phyloP scores from a whole-genome alignment of 2,113 vertebrate genomes.

The Procapra przewalskii region DNA sequence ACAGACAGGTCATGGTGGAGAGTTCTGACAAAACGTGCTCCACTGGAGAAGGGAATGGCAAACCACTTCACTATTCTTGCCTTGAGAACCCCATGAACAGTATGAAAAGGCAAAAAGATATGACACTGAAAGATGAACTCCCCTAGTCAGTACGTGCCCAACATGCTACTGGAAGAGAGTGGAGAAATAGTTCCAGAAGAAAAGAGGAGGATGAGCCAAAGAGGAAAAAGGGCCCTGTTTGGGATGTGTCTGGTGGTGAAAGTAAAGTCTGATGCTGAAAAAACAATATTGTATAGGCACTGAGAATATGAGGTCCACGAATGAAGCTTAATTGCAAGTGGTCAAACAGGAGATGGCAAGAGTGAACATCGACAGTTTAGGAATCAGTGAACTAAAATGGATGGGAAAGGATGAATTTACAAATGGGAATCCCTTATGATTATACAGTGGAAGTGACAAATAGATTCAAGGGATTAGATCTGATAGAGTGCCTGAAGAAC shows the following conservation, averaged over 20 bases:
- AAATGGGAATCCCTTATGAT: not conserved
- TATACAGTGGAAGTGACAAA: not conserved
- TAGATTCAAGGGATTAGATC: not conserved
- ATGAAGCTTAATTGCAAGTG: not conserved
- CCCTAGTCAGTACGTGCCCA: not conserved
- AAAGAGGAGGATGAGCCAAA: not conserved
- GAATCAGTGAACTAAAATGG: not conserved
- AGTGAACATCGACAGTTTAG: not conserved
- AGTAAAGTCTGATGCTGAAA: not conserved
- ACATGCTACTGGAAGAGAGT: not conserved
- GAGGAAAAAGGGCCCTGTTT: not conserved
- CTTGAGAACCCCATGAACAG: not conserved
- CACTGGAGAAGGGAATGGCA: not conserved
- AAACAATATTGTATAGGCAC: not conserved
- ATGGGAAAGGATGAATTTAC: not conserved
- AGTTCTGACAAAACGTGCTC: not conserved
- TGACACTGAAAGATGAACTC: not conserved
- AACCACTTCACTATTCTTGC: not conserved
- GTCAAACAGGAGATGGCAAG: not conserved
- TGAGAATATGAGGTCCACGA: not conserved
- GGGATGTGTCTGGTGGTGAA: not conserved
- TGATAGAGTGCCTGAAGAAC: not conserved
- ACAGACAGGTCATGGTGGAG: not conserved
- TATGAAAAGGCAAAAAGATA: not conserved
- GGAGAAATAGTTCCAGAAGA: not conserved